Evolutionary conservation across 1,140 invertebrate genomes (phyloP).

Genomic region (Galendromus occidentalis): DNA sequence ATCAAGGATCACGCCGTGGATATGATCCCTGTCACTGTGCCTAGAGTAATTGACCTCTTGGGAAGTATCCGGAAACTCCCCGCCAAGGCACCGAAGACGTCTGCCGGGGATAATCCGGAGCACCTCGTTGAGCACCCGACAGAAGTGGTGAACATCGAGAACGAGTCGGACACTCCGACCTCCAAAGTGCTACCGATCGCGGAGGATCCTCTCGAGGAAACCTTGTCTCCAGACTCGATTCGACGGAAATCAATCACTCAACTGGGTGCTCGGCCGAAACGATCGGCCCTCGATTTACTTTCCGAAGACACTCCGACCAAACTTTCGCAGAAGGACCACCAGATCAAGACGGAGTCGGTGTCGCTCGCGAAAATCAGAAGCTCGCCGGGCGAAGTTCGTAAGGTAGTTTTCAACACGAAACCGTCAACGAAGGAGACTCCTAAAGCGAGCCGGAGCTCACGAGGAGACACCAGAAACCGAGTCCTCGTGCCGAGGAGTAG

Average conservation of each 20-base stretch:
- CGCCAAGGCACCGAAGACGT: background rate
- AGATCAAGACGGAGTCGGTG: too few species aligned
- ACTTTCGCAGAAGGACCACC: too few species aligned
- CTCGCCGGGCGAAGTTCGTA: too few species aligned
- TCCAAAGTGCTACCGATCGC: background rate
- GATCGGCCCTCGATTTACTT: background rate
- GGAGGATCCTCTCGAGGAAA: background rate
- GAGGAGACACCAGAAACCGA: too few species aligned
- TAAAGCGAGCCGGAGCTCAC: too few species aligned
- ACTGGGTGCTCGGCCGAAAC: background rate
- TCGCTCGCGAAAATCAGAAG: too few species aligned
- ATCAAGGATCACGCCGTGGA: background rate
- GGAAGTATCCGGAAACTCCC: background rate
- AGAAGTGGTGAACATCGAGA: too few species aligned
- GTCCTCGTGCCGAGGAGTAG: too few species aligned
- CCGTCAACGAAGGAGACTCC: too few species aligned
- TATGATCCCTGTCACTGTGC: background rate
- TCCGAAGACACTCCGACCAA: background rate
- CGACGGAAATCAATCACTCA: background rate
- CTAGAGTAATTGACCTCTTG: background rate
- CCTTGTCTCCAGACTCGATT: background rate
- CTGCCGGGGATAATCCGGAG: background rate
- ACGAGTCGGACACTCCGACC: too few species aligned
- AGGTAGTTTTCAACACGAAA: too few species aligned
- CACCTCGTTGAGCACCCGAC: too few species aligned